Evolutionary conservation across 1,140 invertebrate species (phyloP).

Genomic region (Drosophila eugracilis): DNA sequence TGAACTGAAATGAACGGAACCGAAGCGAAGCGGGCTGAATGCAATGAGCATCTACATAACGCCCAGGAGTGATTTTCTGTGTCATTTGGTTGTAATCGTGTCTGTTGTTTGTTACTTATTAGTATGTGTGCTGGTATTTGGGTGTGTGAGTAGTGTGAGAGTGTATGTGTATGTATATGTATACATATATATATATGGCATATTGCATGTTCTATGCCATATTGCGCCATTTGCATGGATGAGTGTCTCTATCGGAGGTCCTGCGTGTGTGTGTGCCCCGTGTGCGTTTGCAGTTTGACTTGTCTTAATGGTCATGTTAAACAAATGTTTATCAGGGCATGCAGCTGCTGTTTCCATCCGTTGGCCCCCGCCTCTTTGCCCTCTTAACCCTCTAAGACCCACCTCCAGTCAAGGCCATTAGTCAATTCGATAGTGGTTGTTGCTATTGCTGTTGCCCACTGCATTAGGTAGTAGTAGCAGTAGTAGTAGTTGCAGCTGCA

Average conservation of each 20-base stretch:
- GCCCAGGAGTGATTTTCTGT: constrained; percentile 79
- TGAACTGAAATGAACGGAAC: constrained; percentile 25
- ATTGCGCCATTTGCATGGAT: constrained; percentile 55
- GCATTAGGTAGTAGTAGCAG: constrained; percentile 50
- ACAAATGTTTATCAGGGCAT: constrained; percentile 83
- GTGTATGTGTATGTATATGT: constrained; percentile 1
- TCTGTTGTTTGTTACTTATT: constrained; percentile 83
- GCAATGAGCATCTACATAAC: constrained; percentile 60
- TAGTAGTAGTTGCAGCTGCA: too few species aligned
- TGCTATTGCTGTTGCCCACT: constrained; percentile 48
- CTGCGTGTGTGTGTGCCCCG: constrained; percentile 20
- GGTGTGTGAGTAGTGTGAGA: constrained; percentile 5
- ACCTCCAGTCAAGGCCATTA: constrained; percentile 64
- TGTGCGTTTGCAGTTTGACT: constrained; percentile 76
- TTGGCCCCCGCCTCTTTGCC: neutral
- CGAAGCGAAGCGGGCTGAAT: constrained; percentile 30
- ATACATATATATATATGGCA: constrained; percentile 24
- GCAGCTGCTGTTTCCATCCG: constrained; percentile 63
- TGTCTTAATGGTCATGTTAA: constrained; percentile 83
- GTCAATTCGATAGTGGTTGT: constrained; percentile 61
- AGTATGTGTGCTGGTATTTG: constrained; percentile 54
- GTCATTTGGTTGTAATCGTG: constrained; percentile 82
- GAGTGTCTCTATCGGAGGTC: constrained; percentile 27
- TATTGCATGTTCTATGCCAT: constrained; percentile 59
- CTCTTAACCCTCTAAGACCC: constrained; percentile 21